A percentile compares a stretch with the other conserved stretches of the same genome.
phyloP scores from a whole-genome alignment of 1,140 invertebrate genomes.

The Mylabris phalerata region DNA sequence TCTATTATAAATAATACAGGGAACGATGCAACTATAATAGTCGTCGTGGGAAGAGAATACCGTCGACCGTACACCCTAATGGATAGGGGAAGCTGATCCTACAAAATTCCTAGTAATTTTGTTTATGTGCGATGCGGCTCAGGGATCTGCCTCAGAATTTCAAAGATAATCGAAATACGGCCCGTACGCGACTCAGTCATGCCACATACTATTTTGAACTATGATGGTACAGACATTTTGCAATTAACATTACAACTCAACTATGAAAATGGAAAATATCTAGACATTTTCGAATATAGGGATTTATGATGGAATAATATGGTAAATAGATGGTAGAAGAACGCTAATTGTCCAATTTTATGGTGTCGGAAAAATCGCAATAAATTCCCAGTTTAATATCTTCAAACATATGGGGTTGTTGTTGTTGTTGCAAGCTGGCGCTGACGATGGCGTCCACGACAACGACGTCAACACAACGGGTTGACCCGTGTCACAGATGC shows the following conservation, averaged over 20 bases:
- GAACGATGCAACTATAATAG: slow-evolving; percentile 36
- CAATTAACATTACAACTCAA: no score
- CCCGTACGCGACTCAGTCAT: slow-evolving; percentile 23
- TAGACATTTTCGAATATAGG: no score
- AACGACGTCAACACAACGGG: slow-evolving; percentile 4
- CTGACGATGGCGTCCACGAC: slow-evolving; percentile 34
- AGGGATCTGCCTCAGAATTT: slow-evolving; percentile 19
- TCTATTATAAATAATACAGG: slow-evolving; percentile 37
- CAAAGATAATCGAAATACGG: slow-evolving; percentile 32
- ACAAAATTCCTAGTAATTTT: slow-evolving; percentile 41
- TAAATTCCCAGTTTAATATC: slow-evolving; percentile 41
- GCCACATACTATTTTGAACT: background rate
- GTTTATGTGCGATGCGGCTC: slow-evolving; percentile 37
- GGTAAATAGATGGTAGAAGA: no score
- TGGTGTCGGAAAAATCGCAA: slow-evolving; percentile 12
- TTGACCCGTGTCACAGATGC: slow-evolving; percentile 27
- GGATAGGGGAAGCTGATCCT: slow-evolving; percentile 40
- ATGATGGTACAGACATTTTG: no score
- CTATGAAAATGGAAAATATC: no score
- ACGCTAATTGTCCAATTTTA: no score
- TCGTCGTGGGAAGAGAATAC: slow-evolving; percentile 32
- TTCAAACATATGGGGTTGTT: slow-evolving; percentile 34
- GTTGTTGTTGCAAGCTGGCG: slow-evolving; percentile 39
- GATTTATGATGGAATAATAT: no score
- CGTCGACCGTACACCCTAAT: slow-evolving; percentile 29